Evolutionary conservation across 2,797 vertebrate genomes (phyloP), one percentile per base, ranked within the genome.

Genomic region (Diglossa cyanea): DNA sequence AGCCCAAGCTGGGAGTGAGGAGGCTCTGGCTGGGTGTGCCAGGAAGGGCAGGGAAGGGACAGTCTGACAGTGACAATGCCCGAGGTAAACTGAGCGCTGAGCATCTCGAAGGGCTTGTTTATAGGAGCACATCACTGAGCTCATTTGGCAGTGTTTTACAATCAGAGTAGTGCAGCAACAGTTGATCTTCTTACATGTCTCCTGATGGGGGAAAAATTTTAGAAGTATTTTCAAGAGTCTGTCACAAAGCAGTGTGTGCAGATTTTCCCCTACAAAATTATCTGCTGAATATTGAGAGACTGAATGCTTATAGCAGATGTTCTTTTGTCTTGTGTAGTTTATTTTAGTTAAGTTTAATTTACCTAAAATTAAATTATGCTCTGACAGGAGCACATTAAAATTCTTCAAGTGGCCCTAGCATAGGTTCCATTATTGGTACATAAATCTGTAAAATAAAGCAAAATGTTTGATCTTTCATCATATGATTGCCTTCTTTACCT

Each of bases 331-430:
- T 70, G 16, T 33, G 17, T 73, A 21, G 20, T 70, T 93, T 84
- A 28, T 57, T 91, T 67, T 57, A 75, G 31, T 57, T 58, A 31
- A 10, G 21, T 54, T 78, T 81, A 31, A 84, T 94, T 70, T 71
- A 17, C 13, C 37, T 44, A 30, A 61, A 77, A 61, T 63, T 54
- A 88, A 90, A 63, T 66, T 0, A 42, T 65, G 35, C 15, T 85
- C 47, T 58, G 26, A 33, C 61, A 51, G 66, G 26, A 60, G 60
- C 50, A 4, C 17, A 26, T 67, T 71, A 57, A 82, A 88, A 55
- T 76, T 75, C 40, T 76, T 5, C 1, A 8, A 40, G 44, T 0
- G 0, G 9, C 48, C n/a, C 45, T 63, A 91, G 31, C 21, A 7
- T 51, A 25, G 33, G 33, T 76, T 66, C 63, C 23, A 10, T 85